A percentile compares a stretch with the other conserved stretches of the same genome.
Conservation (phyloP, 2,888 invertebrate species). For the Conus canariensis region DNA sequence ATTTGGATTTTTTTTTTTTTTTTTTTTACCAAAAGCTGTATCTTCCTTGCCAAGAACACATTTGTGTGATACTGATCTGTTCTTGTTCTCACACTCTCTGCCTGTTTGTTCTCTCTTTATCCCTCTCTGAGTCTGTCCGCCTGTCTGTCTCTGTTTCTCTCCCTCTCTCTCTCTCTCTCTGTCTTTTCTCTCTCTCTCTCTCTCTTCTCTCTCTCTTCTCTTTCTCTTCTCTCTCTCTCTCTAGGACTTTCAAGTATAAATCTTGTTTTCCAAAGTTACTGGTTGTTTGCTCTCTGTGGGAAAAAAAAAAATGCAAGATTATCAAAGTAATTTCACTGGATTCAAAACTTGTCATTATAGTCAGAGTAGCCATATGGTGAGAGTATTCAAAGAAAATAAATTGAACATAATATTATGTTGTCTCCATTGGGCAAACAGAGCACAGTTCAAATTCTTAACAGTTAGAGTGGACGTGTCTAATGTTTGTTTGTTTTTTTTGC, state of each 20-base stretch:
- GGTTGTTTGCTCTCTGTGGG: neutral
- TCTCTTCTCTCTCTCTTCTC: neutral
- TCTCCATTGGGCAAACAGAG: too few species aligned
- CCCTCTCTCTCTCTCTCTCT: constrained; percentile 2
- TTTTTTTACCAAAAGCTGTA: neutral
- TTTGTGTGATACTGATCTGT: neutral
- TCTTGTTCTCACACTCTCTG: neutral
- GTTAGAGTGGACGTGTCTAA: too few species aligned
- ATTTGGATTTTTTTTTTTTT: neutral
- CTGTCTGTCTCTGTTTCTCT: neutral
- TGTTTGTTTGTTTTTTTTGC: too few species aligned
- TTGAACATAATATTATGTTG: too few species aligned
- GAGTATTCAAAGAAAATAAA: too few species aligned
- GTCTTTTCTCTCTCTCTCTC: neutral
- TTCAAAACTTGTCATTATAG: too few species aligned
- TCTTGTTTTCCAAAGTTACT: neutral
- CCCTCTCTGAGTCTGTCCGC: neutral
- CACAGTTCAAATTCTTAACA: too few species aligned
- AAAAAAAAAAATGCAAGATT: neutral
- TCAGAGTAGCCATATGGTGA: too few species aligned
- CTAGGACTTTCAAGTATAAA: neutral
- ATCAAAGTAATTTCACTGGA: neutral
- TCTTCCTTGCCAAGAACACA: neutral
- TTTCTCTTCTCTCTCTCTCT: too few species aligned
- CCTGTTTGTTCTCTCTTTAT: neutral